Evolutionary conservation across 1,140 invertebrate species (phyloP).

Genomic region (Drosophila repleta): DNA sequence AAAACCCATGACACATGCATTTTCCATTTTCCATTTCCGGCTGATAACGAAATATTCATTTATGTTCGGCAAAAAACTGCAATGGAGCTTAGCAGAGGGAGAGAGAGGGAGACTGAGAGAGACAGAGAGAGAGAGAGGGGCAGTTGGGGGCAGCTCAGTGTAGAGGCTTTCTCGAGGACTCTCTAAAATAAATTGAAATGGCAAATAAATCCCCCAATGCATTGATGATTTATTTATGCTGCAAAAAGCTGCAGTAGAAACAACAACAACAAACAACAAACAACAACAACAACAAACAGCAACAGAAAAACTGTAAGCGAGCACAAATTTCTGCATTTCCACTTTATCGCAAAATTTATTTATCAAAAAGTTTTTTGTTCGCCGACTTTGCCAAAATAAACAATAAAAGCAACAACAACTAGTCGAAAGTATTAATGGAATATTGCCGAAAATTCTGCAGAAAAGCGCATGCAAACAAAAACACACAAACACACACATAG

Average conservation of each 20-base stretch:
- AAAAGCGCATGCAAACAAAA: constrained; percentile 74
- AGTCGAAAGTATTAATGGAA: constrained; percentile 70
- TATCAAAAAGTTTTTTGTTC: constrained; percentile 63
- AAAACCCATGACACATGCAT: constrained; percentile 52
- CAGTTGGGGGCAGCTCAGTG: too few species aligned
- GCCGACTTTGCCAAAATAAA: constrained; percentile 60
- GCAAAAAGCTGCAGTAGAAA: constrained; percentile 16
- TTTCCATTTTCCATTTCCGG: constrained; percentile 56
- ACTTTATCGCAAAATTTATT: constrained; percentile 74
- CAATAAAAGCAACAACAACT: constrained; percentile 16
- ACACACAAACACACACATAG: constrained; percentile 37
- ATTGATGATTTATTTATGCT: constrained; percentile 78
- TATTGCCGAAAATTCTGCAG: constrained; percentile 79
- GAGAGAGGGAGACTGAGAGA: background rate
- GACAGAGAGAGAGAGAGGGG: background rate
- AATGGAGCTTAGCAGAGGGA: constrained; percentile 21
- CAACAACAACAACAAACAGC: constrained; percentile 8
- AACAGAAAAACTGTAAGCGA: constrained; percentile 1
- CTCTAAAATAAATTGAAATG: constrained; percentile 38
- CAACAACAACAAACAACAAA: constrained; percentile 16
- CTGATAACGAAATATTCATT: constrained; percentile 37
- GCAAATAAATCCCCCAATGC: constrained; percentile 48
- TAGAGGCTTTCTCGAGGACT: background rate
- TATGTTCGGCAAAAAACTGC: constrained; percentile 26
- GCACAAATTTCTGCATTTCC: constrained; percentile 60